These are phyloP conservation scores for Melipona bicolor DNA, from an alignment of 2,888 invertebrate species.

Conservation along the genomic window DNA sequence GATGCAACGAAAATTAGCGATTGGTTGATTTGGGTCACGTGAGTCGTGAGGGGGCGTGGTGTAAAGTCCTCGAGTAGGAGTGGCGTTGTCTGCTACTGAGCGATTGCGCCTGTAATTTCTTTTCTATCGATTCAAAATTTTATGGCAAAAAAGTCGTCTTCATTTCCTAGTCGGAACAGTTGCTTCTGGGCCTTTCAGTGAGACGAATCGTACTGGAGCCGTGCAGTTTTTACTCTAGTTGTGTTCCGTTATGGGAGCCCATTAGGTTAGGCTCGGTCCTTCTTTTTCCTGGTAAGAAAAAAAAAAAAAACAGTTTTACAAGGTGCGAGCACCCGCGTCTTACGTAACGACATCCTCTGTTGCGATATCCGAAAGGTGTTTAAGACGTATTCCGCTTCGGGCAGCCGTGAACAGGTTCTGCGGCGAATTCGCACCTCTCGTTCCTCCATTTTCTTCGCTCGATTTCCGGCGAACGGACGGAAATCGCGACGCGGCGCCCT, in stretches of 20 bases:
- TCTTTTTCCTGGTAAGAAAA: slow-evolving; percentile 39
- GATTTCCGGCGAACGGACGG: slow-evolving; percentile 58
- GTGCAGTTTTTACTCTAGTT: slow-evolving; percentile 32
- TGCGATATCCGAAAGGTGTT: slow-evolving; percentile 61
- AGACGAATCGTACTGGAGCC: background rate
- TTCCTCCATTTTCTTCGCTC: slow-evolving; percentile 49
- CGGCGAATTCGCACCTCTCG: slow-evolving; percentile 39
- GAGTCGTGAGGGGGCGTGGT: too few relatives aligned
- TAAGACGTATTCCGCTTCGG: slow-evolving; percentile 44
- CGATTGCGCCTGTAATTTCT: too few relatives aligned
- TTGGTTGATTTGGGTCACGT: too few relatives aligned
- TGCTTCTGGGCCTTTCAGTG: too few relatives aligned
- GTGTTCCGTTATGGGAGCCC: slow-evolving; percentile 51
- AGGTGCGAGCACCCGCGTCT: slow-evolving; percentile 60
- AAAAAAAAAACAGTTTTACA: slow-evolving; percentile 63
- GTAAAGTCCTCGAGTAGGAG: too few relatives aligned
- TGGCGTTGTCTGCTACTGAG: too few relatives aligned
- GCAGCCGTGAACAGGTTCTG: slow-evolving; percentile 54
- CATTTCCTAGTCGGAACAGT: too few relatives aligned
- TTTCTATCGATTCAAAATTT: too few relatives aligned
- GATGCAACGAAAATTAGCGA: too few relatives aligned
- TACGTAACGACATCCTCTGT: slow-evolving; percentile 75
- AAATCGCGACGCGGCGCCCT: slow-evolving; percentile 33
- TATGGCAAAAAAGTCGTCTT: too few relatives aligned
- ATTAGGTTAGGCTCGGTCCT: slow-evolving; percentile 49